A percentile compares a stretch with the other conserved stretches of the same genome.
phyloP scores from a whole-genome alignment of 1,140 invertebrate species.

The Ectropis grisescens region DNA sequence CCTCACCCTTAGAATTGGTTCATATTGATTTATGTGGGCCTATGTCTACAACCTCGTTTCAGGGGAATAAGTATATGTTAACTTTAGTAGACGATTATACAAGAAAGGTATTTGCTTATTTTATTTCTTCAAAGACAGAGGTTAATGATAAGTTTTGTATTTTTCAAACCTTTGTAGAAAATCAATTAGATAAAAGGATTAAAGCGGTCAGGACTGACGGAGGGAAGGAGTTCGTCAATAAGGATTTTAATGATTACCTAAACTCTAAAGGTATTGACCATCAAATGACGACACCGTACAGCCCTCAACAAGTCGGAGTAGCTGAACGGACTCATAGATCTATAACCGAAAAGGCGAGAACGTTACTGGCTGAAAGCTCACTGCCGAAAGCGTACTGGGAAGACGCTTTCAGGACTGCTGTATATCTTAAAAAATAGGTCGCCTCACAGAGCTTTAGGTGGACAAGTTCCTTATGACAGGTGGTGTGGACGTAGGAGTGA shows the following conservation, averaged over 20 bases:
- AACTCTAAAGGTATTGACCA: constrained; percentile 2
- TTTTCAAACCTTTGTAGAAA: too few relatives aligned
- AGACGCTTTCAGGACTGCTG: background rate
- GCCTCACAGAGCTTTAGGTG: too few relatives aligned
- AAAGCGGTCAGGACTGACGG: too few relatives aligned
- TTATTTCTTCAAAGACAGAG: too few relatives aligned
- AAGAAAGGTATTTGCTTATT: too few relatives aligned
- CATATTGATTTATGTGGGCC: constrained; percentile 44
- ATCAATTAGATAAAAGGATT: too few relatives aligned
- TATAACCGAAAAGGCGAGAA: constrained; percentile 5
- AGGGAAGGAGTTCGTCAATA: too few relatives aligned
- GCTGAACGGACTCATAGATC: constrained; percentile 5
- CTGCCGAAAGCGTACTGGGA: background rate
- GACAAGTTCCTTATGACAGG: too few relatives aligned
- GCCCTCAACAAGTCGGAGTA: constrained; percentile 4
- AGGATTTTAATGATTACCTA: too few relatives aligned
- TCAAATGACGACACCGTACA: constrained; percentile 2
- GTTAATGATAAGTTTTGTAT: too few relatives aligned
- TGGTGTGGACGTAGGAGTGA: too few relatives aligned
- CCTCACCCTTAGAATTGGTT: constrained; percentile 18
- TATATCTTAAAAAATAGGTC: too few relatives aligned
- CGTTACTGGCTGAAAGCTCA: constrained; percentile 3
- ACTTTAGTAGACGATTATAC: constrained; percentile 39
- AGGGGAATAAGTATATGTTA: constrained; percentile 35
- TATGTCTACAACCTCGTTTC: constrained; percentile 28